phyloP scores from a whole-genome alignment of 1,140 invertebrate genomes.

The Scaptomyza graminum region DNA sequence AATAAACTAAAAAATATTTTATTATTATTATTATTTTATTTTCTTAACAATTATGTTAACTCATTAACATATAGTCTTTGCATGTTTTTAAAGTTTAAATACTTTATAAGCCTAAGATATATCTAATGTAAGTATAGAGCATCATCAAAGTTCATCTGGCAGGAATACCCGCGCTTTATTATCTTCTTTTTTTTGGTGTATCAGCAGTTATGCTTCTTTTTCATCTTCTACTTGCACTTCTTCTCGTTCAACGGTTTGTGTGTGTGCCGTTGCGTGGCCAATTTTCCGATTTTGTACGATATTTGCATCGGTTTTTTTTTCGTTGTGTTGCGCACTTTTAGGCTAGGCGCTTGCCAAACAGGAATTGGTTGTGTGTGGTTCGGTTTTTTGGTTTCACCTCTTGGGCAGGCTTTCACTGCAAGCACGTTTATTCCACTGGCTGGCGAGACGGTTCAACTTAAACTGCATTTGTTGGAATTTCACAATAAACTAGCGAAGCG shows the following conservation, averaged over 20 bases:
- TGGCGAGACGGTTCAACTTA: slow-evolving; percentile 32
- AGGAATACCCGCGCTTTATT: neutral
- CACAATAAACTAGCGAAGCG: slow-evolving; percentile 70
- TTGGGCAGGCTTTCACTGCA: slow-evolving; percentile 20
- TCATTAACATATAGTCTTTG: no score
- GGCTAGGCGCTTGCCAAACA: neutral
- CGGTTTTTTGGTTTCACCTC: slow-evolving; percentile 35
- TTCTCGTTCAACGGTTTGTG: neutral
- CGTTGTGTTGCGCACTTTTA: slow-evolving; percentile 20
- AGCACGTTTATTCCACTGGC: slow-evolving; percentile 9
- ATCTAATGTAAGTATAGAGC: neutral
- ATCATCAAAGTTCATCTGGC: neutral
- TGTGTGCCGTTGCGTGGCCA: slow-evolving; percentile 50
- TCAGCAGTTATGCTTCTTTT: neutral
- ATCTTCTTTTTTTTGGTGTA: neutral
- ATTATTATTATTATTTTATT: no score
- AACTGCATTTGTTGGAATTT: slow-evolving; percentile 76
- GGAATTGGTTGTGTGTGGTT: neutral
- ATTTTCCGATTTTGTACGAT: slow-evolving; percentile 67
- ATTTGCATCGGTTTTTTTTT: slow-evolving; percentile 34
- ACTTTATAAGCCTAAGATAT: no score
- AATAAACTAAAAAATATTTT: no score
- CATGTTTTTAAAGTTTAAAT: no score
- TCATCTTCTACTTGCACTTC: neutral
- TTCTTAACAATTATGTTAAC: no score